A percentile compares a stretch with the other conserved stretches of the same genome.
These are phyloP conservation scores for Charina bottae DNA, from an alignment of 2,113 vertebrate genomes.

Conservation along the genomic window DNA sequence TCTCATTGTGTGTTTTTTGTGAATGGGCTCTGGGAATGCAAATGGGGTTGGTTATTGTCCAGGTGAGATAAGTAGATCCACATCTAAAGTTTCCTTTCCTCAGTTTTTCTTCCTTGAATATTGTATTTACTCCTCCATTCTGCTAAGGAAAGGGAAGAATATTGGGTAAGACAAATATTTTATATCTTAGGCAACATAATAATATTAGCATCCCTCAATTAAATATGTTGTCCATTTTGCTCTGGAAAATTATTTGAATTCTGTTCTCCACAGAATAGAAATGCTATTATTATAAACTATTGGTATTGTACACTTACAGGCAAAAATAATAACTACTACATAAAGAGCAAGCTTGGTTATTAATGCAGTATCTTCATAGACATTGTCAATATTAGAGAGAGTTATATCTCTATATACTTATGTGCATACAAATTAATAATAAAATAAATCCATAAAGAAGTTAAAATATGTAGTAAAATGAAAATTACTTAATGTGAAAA, in stretches of 20 bases:
- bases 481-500: conserved; percentile 34
- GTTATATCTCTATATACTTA: not conserved
- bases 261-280: not conserved
- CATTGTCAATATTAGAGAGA: conserved; percentile 9
- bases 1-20: not conserved
- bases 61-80: not conserved
- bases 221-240: not conserved
- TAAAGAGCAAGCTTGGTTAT: not conserved
- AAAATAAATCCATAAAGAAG: conserved; percentile 28
- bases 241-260: not conserved
- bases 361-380: conserved; percentile 6
- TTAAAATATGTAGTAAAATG: conserved; percentile 23
- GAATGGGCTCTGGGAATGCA: not conserved
- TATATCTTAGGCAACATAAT: not conserved
- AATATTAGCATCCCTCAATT: too few species aligned
- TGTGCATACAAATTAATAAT: not conserved
- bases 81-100: not conserved
- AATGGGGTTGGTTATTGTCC: not conserved
- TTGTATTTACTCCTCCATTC: not conserved
- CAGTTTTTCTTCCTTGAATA: not conserved
- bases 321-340: not conserved
- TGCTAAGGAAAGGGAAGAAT: not conserved
- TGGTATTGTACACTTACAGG: not conserved
- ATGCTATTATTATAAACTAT: not conserved
- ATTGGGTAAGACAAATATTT: not conserved